Evolutionary conservation across 2,113 vertebrate genomes (phyloP).

Genomic region (Pachycephala philippinensis): DNA sequence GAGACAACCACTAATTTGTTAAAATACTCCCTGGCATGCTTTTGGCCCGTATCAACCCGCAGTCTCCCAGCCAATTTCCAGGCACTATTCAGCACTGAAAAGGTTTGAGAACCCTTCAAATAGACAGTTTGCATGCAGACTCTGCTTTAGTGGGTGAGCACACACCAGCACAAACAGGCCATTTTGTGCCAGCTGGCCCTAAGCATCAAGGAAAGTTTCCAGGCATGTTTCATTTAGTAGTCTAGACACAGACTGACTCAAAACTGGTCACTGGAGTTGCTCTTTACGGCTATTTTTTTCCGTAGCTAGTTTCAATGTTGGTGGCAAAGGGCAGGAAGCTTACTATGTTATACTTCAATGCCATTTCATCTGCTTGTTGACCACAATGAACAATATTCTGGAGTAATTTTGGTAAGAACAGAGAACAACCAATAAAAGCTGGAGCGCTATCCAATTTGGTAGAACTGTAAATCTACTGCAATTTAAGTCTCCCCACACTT

Average conservation of each 20-base stretch:
- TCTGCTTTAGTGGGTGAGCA: not conserved
- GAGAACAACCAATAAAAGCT: not conserved
- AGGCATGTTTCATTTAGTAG: not conserved
- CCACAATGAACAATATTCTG: not conserved
- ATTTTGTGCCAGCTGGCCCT: constrained; percentile 27
- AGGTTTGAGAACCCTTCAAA: not conserved
- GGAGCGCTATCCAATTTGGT: accelerated
- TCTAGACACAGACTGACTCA: constrained; percentile 21
- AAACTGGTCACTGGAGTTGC: not conserved
- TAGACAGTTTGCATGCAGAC: not conserved
- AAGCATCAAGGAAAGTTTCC: not conserved
- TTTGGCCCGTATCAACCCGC: not conserved
- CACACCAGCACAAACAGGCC: constrained; percentile 7
- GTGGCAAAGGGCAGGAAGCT: not conserved
- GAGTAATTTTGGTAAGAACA: not conserved
- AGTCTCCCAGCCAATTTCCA: not conserved
- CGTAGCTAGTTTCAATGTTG: not conserved
- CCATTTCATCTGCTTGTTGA: not conserved
- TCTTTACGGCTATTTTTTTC: not conserved
- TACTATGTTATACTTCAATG: not conserved
- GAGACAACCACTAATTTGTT: not conserved
- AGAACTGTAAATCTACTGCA: not conserved
- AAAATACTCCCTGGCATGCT: not conserved
- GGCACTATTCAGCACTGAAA: not conserved
- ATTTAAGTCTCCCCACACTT: not conserved